phyloP scores from a whole-genome alignment of 2,113 vertebrate species.

The Gadus macrocephalus region DNA sequence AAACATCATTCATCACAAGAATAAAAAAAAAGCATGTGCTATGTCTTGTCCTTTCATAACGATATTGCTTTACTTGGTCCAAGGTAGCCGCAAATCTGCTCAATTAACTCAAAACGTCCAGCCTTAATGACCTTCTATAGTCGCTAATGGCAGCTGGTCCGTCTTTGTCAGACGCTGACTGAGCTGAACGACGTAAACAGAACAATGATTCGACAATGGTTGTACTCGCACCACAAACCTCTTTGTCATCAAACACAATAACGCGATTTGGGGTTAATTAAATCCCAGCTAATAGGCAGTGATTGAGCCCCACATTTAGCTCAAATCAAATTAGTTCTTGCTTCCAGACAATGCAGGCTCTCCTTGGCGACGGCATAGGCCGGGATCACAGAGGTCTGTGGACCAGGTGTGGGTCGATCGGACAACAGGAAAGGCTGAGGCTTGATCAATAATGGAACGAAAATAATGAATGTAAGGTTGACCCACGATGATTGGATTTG shows the following conservation, averaged over 20 bases:
- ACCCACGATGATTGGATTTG: background rate
- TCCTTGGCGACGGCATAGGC: conserved; percentile 11
- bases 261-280: conserved; percentile 73
- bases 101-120: conserved; percentile 35
- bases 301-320: conserved; percentile 66
- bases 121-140: conserved; percentile 35
- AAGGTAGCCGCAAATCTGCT: conserved; percentile 20
- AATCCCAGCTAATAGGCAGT: conserved; percentile 69
- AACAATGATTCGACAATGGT: conserved; percentile 73
- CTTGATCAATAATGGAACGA: conserved; percentile 36
- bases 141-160: conserved; percentile 47
- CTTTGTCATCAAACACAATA: conserved; percentile 75
- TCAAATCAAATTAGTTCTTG: conserved; percentile 69
- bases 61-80: background rate
- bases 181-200: conserved; percentile 58
- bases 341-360: conserved; percentile 49
- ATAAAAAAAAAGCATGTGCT: too few relatives aligned
- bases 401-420: conserved; percentile 65
- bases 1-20: too few relatives aligned
- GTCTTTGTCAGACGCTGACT: conserved; percentile 57
- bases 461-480: background rate
- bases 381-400: conserved; percentile 43
- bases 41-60: too few relatives aligned
- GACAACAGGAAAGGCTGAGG: conserved; percentile 22
- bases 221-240: conserved; percentile 49